Evolutionary conservation across 2,797 vertebrate species (phyloP), one percentile per base, ranked within the genome.

Genomic region (Apogon talboti): DNA sequence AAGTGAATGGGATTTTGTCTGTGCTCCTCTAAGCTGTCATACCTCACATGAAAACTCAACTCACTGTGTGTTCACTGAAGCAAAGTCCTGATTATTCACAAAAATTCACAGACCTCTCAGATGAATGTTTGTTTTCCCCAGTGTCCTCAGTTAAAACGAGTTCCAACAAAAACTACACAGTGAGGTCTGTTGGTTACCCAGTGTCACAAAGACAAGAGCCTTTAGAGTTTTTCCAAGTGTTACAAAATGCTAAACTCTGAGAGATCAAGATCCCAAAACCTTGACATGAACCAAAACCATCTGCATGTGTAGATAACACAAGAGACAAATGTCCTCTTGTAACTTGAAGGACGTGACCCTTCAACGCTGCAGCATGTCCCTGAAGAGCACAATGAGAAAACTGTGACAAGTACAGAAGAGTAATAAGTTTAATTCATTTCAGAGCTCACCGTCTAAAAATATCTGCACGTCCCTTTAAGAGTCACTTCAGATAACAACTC

Each of bases 401-500:
- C 24, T 14, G 15, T 19, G 9, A 30, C 28, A 5, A 6, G n/a
- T 7, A 18, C n/a, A 14, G 28, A 55, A 40, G 0, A 14, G 47
- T 24, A 15, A 10, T 19, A 7, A 30, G 21, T 18, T 43, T 2
- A 38, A 2, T 30, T 62, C 66, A 70, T 15, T 54, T 7, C 13
- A 11, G 9, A 43, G 21, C 45, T 61, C 14, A 14, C 16, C 12
- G 15, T 61, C 44, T 71, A 55, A n/a, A 69, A 66, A 66, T 64
- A 60, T 10, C 33, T 8, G 2, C 18, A 37, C 24, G 19, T n/a
- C 35, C n/a, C 48, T 46, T 11, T 46, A 11, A 70, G 15, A 52
- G 55, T 33, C n/a, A 43, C 46, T 52, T 56, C 2, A 45, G 2
- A 53, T 43, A n/a, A 49, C 14, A 51, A 10, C 43, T 18, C n/a